phyloP scores from a whole-genome alignment of 2,797 vertebrate genomes.

The Sebastes cheni region DNA sequence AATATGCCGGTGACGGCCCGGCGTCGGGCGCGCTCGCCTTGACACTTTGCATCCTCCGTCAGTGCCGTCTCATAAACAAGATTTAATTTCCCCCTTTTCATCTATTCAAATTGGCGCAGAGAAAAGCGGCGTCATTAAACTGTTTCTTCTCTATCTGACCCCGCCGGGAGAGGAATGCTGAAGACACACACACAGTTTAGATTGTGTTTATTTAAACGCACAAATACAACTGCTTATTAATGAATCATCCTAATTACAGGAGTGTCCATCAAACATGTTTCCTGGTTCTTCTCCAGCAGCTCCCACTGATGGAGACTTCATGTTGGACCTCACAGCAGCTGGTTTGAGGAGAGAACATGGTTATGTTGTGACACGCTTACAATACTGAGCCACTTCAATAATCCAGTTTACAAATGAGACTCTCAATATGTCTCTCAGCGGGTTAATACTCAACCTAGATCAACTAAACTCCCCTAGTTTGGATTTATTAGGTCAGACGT shows the following conservation, averaged over 20 bases:
- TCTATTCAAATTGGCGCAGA: conserved; percentile 35
- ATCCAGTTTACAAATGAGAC: background rate
- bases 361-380: background rate
- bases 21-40: conserved; percentile 25
- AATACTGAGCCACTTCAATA: background rate
- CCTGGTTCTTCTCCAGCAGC: background rate
- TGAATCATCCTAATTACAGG: background rate
- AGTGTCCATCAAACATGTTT: background rate
- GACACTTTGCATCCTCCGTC: conserved; percentile 51
- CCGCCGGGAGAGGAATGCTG: background rate
- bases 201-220: background rate
- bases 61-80: conserved; percentile 56
- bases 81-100: conserved; percentile 59
- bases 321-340: background rate
- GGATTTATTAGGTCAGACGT: background rate
- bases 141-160: background rate
- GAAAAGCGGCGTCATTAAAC: conserved; percentile 12
- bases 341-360: background rate
- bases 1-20: conserved; percentile 62
- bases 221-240: background rate
- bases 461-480: background rate
- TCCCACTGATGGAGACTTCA: no score
- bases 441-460: background rate
- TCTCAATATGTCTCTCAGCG: background rate
- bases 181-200: background rate